Conservation (phyloP, 2,113 vertebrate genomes). For the Ameiurus melas region DNA sequence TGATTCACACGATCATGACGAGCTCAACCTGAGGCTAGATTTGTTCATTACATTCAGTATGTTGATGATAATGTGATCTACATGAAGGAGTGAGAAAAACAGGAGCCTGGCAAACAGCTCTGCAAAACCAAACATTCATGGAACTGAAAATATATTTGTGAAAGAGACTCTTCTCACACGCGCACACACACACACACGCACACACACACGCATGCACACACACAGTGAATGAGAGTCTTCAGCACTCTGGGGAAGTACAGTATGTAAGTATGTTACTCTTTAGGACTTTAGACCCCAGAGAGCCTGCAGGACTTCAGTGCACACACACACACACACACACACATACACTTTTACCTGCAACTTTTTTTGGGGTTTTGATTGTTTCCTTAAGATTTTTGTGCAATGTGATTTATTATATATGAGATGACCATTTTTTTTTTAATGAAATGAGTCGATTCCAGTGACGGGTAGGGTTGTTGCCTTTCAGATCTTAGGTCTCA, state of each 20-base stretch:
- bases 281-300: conserved; percentile 39
- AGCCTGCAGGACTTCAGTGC: conserved; percentile 36
- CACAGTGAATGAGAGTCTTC: conserved; percentile 44
- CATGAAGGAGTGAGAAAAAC: neutral
- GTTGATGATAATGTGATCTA: neutral
- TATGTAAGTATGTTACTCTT: conserved; percentile 38
- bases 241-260: conserved; percentile 43
- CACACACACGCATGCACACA: conserved; percentile 18
- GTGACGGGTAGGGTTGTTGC: neutral
- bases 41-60: neutral
- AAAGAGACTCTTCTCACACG: conserved; percentile 46
- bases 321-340: conserved; percentile 13
- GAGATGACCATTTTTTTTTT: neutral
- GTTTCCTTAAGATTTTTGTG: neutral
- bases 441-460: neutral
- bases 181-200: neutral
- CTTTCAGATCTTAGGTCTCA: neutral
- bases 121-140: conserved; percentile 47
- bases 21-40: neutral
- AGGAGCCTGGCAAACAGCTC: conserved; percentile 39
- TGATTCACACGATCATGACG: neutral
- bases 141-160: conserved; percentile 30
- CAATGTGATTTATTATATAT: neutral
- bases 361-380: neutral
- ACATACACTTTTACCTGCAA: neutral